Evolutionary conservation across 2,888 invertebrate species (phyloP).

Genomic region (Pasiphila rectangulata): DNA sequence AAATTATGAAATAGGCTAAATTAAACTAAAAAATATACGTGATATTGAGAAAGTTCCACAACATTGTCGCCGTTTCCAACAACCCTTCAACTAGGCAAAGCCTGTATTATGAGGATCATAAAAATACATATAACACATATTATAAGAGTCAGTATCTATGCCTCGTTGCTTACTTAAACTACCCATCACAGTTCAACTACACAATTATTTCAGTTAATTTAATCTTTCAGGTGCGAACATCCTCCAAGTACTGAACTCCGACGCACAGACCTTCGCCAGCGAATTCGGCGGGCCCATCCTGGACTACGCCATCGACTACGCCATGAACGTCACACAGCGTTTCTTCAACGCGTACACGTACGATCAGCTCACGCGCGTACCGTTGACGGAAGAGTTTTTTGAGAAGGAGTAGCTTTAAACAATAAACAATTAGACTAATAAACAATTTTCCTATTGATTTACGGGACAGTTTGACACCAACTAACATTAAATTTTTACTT

Average conservation of each 20-base stretch:
- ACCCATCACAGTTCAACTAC: neutral
- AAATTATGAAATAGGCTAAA: too few species aligned
- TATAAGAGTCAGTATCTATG: too few species aligned
- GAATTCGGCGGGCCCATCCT: conserved; percentile 74
- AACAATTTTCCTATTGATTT: too few species aligned
- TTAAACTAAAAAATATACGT: too few species aligned
- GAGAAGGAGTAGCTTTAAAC: conserved; percentile 46
- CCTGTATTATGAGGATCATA: too few species aligned
- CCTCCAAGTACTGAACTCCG: conserved; percentile 64
- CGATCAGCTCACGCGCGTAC: conserved; percentile 65
- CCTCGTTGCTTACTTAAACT: too few species aligned
- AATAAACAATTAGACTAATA: neutral
- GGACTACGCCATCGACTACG: conserved; percentile 72
- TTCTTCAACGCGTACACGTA: conserved; percentile 73
- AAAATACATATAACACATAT: too few species aligned
- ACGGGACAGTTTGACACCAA: too few species aligned
- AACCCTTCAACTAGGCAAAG: too few species aligned
- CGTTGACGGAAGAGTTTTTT: conserved; percentile 68
- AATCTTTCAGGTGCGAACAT: conserved; percentile 63
- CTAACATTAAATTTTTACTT: too few species aligned
- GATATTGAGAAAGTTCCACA: too few species aligned
- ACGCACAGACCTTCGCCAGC: conserved; percentile 67
- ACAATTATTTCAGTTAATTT: neutral
- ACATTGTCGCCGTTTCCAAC: too few species aligned
- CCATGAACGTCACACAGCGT: conserved; percentile 73